These are phyloP conservation scores for Drosophila austrosaltans DNA, from an alignment of 2,888 invertebrate species.

Conservation along the genomic window DNA sequence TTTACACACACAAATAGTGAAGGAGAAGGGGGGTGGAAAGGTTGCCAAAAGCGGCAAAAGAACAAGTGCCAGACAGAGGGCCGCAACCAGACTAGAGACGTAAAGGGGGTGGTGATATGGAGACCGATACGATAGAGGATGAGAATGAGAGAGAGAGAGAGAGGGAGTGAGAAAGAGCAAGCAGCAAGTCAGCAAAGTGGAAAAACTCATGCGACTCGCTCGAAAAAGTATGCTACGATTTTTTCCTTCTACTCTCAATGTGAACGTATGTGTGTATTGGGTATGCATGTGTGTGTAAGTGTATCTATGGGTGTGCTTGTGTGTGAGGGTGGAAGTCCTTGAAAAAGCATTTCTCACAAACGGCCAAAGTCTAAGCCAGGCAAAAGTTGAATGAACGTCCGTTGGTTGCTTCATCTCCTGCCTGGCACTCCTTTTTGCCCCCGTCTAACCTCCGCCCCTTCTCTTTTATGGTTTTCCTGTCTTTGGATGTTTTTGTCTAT, in stretches of 20 bases:
- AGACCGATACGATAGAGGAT: not conserved
- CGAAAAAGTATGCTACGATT: constrained; percentile 72
- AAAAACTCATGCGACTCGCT: constrained; percentile 68
- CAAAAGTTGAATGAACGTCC: constrained; percentile 69
- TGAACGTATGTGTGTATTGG: constrained; percentile 5
- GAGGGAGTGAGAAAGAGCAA: constrained; percentile 36
- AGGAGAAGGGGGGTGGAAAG: not conserved
- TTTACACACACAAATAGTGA: constrained; percentile 51
- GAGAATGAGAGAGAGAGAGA: not conserved
- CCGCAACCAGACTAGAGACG: constrained; percentile 1
- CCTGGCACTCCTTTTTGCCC: not conserved
- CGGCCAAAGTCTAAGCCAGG: constrained; percentile 62
- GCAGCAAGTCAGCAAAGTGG: constrained; percentile 55
- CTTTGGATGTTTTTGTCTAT: constrained; percentile 12
- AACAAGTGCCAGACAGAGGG: constrained; percentile 21
- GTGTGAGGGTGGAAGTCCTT: constrained; percentile 65
- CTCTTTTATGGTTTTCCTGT: constrained; percentile 32
- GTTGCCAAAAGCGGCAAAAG: constrained; percentile 10
- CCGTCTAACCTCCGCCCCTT: constrained; percentile 2
- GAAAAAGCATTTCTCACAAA: constrained; percentile 53
- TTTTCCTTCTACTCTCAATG: constrained; percentile 27
- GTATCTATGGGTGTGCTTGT: constrained; percentile 27
- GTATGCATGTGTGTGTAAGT: not conserved
- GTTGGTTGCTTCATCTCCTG: constrained; percentile 29
- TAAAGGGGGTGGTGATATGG: too few species aligned